Evolutionary conservation across 2,113 vertebrate genomes (phyloP), one percentile per base, ranked within the genome.

Genomic region (Strigops habroptila): DNA sequence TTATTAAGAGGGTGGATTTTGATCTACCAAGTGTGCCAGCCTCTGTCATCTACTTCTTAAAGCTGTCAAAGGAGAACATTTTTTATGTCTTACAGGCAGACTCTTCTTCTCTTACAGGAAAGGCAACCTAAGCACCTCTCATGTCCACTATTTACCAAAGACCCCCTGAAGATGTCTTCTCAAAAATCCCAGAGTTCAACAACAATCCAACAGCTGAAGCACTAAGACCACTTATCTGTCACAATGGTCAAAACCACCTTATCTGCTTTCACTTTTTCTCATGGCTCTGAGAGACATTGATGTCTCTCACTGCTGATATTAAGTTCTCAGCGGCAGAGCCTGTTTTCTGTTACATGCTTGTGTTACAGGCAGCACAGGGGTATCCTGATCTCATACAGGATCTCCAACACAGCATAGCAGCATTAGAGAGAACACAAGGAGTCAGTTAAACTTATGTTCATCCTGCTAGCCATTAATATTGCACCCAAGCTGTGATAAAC

Each of bases 341-440:
- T 23, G 17, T 75, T 64, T 75, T 55, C 62, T 83, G 49, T 30
- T 90, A 52, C 57, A 41, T 0, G 0, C 18, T 46, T n/a, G 18
- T 3, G 9, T 37, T 35, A 65, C 18, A 69, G 48, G n/a, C 62
- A 75, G 71, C 15, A 39, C 39, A 70, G 28, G 30, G 22, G 33
- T 41, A 65, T 24, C 49, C 41, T 18, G 30, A 65, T 46, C 14
- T 1, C 5, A n/a, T 6, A 55, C 0, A 1, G 24, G 16, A 65
- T 19, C 28, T 31, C 12, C 60, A 43, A 12, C 39, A 28, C 14
- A 33, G 59, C 1, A 0, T 2, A 80, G 4, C 43, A 33, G 62
- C 39, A 10, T 21, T 7, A 12, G 15, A 27, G 37, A 59, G 14
- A 65, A 53, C 1, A 30, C 12, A 35, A 53, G 28, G 28, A 59